phyloP scores from a whole-genome alignment of 2,113 vertebrate genomes.

The Oryzias melastigma region DNA sequence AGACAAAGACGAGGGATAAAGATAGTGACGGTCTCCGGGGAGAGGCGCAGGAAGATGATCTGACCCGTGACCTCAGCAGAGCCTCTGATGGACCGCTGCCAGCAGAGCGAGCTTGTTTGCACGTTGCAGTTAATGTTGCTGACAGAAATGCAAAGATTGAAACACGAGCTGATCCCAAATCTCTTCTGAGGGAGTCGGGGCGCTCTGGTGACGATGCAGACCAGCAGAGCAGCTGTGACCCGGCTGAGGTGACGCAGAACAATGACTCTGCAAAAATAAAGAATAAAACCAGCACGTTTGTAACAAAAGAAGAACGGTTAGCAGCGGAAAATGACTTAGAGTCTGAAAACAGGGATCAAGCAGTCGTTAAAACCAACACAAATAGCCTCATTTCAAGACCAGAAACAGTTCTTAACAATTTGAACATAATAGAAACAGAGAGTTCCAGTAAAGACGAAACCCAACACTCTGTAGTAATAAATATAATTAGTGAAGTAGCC shows the following conservation, averaged over 20 bases:
- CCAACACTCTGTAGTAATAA: background rate
- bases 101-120: background rate
- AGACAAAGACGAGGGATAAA: background rate
- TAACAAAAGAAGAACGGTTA: background rate
- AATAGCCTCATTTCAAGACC: background rate
- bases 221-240: background rate
- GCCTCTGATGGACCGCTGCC: constrained; percentile 1
- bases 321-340: background rate
- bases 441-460: constrained; percentile 4
- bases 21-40: constrained; percentile 14
- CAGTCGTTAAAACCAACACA: background rate
- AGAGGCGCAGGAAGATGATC: constrained; percentile 11
- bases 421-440: no score
- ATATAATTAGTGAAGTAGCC: background rate
- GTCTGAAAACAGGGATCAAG: background rate
- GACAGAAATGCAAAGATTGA: background rate
- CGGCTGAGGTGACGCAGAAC: background rate
- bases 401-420: no score
- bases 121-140: constrained; percentile 1
- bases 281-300: background rate
- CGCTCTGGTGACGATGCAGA: background rate
- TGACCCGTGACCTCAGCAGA: constrained; percentile 7
- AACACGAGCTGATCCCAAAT: constrained; percentile 1
- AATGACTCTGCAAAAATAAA: background rate
- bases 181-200: constrained; percentile 6